Conservation (phyloP, 2,888 invertebrate genomes). For the Lepidocyrtinus sp. region DNA sequence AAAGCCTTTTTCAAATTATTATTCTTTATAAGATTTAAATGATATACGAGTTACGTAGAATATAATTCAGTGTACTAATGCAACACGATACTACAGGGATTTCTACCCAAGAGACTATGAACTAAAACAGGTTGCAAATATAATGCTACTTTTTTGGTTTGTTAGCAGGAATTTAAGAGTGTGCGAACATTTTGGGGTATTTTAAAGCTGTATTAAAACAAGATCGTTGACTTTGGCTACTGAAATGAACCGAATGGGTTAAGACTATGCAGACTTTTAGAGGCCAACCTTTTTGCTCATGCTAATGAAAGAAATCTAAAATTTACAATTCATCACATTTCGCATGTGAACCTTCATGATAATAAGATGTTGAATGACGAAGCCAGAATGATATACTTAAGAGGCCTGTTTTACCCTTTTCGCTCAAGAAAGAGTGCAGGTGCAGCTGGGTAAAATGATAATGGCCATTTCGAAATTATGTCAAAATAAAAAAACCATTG, state of each 20-base stretch:
- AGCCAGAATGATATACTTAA: neutral
- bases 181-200: neutral
- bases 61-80: neutral
- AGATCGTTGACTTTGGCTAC: neutral
- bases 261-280: neutral
- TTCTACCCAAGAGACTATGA: constrained; percentile 19
- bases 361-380: no score
- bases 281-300: neutral
- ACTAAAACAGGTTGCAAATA: neutral
- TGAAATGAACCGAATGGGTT: neutral
- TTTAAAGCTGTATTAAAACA: neutral
- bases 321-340: neutral
- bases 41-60: no score
- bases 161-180: no score
- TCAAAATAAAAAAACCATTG: no score
- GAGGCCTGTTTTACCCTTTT: neutral
- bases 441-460: neutral
- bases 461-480: neutral
- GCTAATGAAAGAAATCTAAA: neutral
- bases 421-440: neutral
- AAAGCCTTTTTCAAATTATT: neutral
- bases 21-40: neutral
- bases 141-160: neutral
- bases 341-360: neutral
- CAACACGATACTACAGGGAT: neutral